Evolutionary conservation across 2,113 vertebrate genomes (phyloP).

Genomic region (Pongo abelii): DNA sequence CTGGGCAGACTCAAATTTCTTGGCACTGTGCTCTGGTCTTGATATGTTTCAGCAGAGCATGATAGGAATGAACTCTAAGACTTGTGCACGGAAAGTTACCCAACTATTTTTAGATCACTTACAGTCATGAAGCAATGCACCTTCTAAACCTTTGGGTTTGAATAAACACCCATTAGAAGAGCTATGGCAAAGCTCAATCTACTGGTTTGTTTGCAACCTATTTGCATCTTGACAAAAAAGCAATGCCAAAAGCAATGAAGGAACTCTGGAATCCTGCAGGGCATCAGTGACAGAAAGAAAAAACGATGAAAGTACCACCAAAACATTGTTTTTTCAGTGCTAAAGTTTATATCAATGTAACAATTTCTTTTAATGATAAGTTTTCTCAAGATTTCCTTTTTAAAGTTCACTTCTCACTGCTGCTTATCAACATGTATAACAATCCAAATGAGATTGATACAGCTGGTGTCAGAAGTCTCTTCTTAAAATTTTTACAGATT

Average conservation of each 20-base stretch:
- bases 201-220: constrained; percentile 27
- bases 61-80: not conserved
- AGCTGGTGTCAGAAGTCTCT: not conserved
- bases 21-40: not conserved
- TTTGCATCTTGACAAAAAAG: constrained; percentile 67
- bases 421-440: not conserved
- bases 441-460: not conserved
- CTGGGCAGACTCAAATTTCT: not conserved
- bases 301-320: not conserved
- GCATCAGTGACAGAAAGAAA: constrained; percentile 6
- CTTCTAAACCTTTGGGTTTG: not conserved
- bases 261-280: not conserved
- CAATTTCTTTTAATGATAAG: not conserved
- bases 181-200: constrained; percentile 18
- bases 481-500: too few relatives aligned
- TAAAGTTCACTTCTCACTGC: not conserved
- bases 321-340: not conserved
- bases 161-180: not conserved
- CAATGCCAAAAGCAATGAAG: not conserved
- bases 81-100: not conserved
- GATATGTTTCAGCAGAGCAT: not conserved
- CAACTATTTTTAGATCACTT: not conserved
- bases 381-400: constrained; percentile 23
- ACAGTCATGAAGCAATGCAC: not conserved
- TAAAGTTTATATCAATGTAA: not conserved